Conservation (phyloP, 2,888 invertebrate species). For the Nemapogon koenigi region DNA sequence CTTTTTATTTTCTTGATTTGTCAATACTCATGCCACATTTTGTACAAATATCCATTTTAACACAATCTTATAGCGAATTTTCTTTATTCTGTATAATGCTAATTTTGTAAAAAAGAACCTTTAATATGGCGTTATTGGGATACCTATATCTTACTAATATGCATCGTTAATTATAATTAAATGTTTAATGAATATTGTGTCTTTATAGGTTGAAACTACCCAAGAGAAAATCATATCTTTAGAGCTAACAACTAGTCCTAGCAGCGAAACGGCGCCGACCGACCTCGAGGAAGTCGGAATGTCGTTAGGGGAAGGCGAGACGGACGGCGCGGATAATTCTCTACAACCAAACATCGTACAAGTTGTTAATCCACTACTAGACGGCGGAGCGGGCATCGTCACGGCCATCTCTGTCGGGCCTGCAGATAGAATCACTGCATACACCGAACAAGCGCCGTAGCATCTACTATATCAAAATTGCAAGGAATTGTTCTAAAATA, state of each 20-base stretch:
- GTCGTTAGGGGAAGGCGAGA: conserved; percentile 41
- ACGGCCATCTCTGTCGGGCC: conserved; percentile 57
- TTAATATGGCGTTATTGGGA: too few relatives aligned
- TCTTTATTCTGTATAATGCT: too few relatives aligned
- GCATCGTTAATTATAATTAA: conserved; percentile 11
- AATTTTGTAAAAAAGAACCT: too few relatives aligned
- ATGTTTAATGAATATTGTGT: conserved; percentile 15
- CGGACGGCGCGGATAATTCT: conserved; percentile 51
- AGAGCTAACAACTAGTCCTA: conserved; percentile 75
- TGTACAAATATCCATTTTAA: too few relatives aligned
- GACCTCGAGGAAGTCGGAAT: conserved; percentile 41
- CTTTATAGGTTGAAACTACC: conserved; percentile 82
- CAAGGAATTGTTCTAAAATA: not conserved
- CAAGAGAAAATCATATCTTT: conserved; percentile 91
- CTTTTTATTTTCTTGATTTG: too few relatives aligned
- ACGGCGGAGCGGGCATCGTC: conserved; percentile 51
- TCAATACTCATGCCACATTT: too few relatives aligned
- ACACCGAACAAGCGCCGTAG: conserved; percentile 16
- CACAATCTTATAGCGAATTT: too few relatives aligned
- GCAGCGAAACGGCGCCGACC: conserved; percentile 63
- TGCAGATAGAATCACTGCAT: conserved; percentile 40
- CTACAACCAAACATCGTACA: conserved; percentile 63
- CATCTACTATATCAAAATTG: not conserved
- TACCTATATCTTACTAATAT: too few relatives aligned
- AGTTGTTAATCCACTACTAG: conserved; percentile 56